Base-by-base conservation (phyloP, 2,113 vertebrate species). In the Hystrix brachyura region DNA sequence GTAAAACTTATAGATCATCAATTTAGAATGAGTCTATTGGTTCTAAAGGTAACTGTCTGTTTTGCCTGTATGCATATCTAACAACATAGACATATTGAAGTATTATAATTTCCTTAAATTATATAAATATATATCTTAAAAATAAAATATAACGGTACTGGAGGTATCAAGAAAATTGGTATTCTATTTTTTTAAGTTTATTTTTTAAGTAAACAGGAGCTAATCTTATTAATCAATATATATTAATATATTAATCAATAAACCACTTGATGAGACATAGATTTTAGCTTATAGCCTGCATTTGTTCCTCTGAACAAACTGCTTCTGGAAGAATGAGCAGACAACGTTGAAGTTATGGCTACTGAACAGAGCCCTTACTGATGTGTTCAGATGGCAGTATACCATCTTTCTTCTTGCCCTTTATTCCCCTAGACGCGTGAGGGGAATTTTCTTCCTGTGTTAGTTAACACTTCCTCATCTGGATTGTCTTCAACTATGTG, bases 401-500 rank as follows among this genome's bases (percentile, higher is more conserved):
- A 6, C 19, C 38, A 4, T 48, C 94, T 55, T 76, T 90, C 21
- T 53, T 97, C 38, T 71, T 92, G 1, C 81, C 67, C 71, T 85
- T 48, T 64, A 90, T 57, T 46, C 85, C 84, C 62, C 71, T 23
- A 88, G 62, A 89, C 89, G 84, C 43, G 92, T 90, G 90, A 97
- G 98, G 94, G 97, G 97, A 97, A 98, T 98, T 98, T 98, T 98
- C 96, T 98, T 97, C 67, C 72, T 90, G 96, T 96, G 94, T 92
- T 96, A 96, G 97, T 98, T 98, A 98, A 98, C 89, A 96, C 95
- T 97, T 98, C 94, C 90, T 97, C 97, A 99, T 98, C 99, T 99
- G 99, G 99, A 99, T 96, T 98, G 97, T 97, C 99, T 99, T 99
- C 99, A 99, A 99, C 98, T 99, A 99, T 99, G 99, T 99, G 99